Evolutionary conservation across 1,140 invertebrate species (phyloP), one percentile per base, ranked within the genome.

Genomic region (Luehdorfia chinensis): DNA sequence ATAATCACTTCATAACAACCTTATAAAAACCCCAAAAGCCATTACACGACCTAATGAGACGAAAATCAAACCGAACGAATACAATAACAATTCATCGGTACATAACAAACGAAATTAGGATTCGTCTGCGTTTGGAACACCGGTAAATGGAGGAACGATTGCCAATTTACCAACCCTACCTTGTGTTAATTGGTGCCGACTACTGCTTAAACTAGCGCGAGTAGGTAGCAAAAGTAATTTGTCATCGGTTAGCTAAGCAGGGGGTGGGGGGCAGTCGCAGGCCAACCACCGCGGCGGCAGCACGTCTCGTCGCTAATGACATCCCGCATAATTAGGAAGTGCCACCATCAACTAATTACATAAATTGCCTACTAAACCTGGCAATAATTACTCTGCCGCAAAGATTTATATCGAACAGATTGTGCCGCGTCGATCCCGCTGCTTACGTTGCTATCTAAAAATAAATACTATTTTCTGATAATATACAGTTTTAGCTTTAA

Each of bases 231-330:
- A 71, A 72, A 71, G 72, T 85, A 84, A 86, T 86, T 84, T 86
- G 77, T 83, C 83, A 86, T 83, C 75, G 74, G 77, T 78, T 79
- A 79, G 68, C 74, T 76, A 78, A 76, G 70, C 70, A 76, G 62
- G 62, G 66, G 47, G 50, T 18, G 32, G 37, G 27, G 30, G 13
- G 16, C 43, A 53, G 31, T 33, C 50, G 47, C 50, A 32, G 16
- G 25, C 33, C 36, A 23, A 28, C 27, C 46, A 13, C 27, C 16
- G 52, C 54, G 41, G 53, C 47, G 61, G 59, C 56, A 69, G 59
- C 60, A 67, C 70, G 72, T 73, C 71, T 68, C 66, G 36, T 50
- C 75, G 56, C 67, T 83, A 83, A 83, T 75, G 75, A 77, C 75
- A 80, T 80, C 72, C 69, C 67, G 64, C 78, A 83, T 84, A 84